Evolutionary conservation across 1,140 invertebrate genomes (phyloP), one percentile per base, ranked within the genome.

Genomic region (Lepidotrigona ventralis): DNA sequence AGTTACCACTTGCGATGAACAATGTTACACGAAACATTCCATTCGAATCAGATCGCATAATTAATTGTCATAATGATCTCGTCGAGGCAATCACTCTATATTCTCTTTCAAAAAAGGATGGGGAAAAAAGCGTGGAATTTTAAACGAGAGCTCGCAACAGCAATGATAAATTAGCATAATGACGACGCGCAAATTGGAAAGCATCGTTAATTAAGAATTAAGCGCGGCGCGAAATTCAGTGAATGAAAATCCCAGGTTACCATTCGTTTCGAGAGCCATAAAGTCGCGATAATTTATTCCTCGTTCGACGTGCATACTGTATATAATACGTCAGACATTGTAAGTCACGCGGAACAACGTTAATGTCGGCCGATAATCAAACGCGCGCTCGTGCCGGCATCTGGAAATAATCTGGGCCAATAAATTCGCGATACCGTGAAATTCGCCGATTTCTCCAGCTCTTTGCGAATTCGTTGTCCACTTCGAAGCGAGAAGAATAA

Each of bases 361-460:
- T 23, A 72, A 63, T 19, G 56, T 63, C 54, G 56, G 14, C n/a
- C 69, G 39, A 46, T 73, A 63, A 80, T 63, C 69, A 53, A 63
- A 73, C 79, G 39, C 33, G n/a, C 21, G 21, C 29, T 71, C 53
- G 29, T 6, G 12, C 63, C 51, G 5, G 73, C 12, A 46, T 39
- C 33, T 63, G 54, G 21, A 64, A 80, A 80, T 80, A 80, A 80
- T 73, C 69, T n/a, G 69, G 14, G 26, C 70, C 39, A 33, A 80
- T 80, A 80, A 80, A 80, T 80, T 53, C 26, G 21, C 53, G 21
- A 73, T 46, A 15, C 53, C 56, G 17, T 63, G 69, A 70, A 46
- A 53, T 72, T 60, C 68, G 8, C 58, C 39, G 39, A 23, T 12
- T 33, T 53, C 11, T 14, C 1, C 21, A 0, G 17, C 46, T 11